Conservation (phyloP, 2,113 vertebrate genomes). For the Microtus oregoni region DNA sequence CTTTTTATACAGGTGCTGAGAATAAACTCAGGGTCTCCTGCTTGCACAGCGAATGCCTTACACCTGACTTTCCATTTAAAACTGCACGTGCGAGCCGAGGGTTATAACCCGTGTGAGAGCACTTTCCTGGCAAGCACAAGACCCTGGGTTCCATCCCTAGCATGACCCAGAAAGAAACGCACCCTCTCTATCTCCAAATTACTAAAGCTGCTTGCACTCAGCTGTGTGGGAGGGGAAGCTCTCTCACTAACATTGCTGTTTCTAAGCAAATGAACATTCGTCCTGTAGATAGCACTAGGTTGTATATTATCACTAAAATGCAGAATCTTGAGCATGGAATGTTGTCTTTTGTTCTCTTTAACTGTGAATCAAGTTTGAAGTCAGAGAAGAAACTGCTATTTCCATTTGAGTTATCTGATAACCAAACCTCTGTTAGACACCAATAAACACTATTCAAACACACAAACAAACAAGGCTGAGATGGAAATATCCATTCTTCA, state of each 20-base stretch:
- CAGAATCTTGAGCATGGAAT: slow-evolving; percentile 53
- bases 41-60: background rate
- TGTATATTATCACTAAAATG: slow-evolving; percentile 65
- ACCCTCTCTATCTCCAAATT: slow-evolving; percentile 67
- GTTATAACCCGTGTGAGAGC: background rate
- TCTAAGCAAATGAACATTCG: slow-evolving; percentile 71
- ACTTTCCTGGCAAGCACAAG: background rate
- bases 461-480: background rate
- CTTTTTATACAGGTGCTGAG: background rate
- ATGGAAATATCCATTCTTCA: background rate
- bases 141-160: background rate
- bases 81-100: background rate
- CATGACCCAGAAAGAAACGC: background rate
- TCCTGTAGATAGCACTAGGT: background rate
- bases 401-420: slow-evolving; percentile 6
- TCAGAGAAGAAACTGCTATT: slow-evolving; percentile 2
- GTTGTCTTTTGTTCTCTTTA: slow-evolving; percentile 36
- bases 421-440: background rate
- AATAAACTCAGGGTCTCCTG: background rate
- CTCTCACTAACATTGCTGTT: background rate
- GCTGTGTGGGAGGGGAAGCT: slow-evolving; percentile 71
- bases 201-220: slow-evolving; percentile 68
- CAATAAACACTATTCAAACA: background rate
- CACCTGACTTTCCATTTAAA: slow-evolving; percentile 62
- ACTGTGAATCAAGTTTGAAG: slow-evolving; percentile 57